Evolutionary conservation across 2,113 vertebrate species (phyloP), one percentile per base, ranked within the genome.

Genomic region (Siniperca chuatsi): DNA sequence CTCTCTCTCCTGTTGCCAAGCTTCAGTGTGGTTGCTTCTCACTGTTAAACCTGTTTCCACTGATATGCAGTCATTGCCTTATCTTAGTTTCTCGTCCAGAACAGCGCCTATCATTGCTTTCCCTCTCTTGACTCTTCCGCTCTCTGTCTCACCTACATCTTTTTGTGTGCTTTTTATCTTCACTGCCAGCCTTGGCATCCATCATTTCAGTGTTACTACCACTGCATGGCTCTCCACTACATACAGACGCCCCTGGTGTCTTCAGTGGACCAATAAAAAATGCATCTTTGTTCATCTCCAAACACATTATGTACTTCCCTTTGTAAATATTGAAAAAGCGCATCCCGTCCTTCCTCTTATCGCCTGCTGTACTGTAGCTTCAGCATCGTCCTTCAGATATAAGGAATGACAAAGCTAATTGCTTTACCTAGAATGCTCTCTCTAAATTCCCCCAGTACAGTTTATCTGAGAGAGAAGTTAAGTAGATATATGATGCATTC

Each of bases 281-380:
- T 94, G 90, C 88, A 93, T 93, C 92, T 83, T 46, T 90, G 92
- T 92, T 89, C 83, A 93, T 94, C 93, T 93, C 76, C 54, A 58
- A 87, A 78, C 81, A 61, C 79, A 54, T 71, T 79, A 85, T 93
- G 90, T 92, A 83, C 87, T 90, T 80, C 65, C 75, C 85, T 80
- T 92, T 87, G 61, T 90, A 90, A 92, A 90, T 75, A 57, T 75
- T 50, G 92, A 94, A 93, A 92, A 89, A 84, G 57, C 44, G 58
- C 6, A 77, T 57, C 82, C 71, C 23, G 15, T 76, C 62, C 64
- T 86, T 46, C 55, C 25, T 75, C 71, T 89, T 90, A 93, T 93
- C 91, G 44, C 64, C 78, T 4, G n/a, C 74, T 29, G 35, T 75
- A 69, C 80, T 76, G 81, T 50, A 42, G 79, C 79, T 78, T 82